Evolutionary conservation across 2,113 vertebrate genomes (phyloP).

Genomic region (Chiloscyllium plagiosum): DNA sequence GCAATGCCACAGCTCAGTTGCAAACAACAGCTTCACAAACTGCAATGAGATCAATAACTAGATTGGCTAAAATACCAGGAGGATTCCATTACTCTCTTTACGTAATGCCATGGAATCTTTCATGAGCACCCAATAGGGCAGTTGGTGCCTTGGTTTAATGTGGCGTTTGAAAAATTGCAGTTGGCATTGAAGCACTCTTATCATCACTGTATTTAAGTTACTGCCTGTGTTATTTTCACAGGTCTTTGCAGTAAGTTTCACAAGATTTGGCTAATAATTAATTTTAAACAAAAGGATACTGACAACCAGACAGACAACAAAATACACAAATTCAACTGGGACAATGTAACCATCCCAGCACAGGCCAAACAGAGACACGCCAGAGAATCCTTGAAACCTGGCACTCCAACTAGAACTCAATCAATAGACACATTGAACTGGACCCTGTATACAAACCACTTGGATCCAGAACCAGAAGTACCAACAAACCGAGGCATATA

Average conservation of each 20-base stretch:
- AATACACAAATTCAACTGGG: too few species aligned
- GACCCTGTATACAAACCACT: too few species aligned
- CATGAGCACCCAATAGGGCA: neutral
- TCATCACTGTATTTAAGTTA: neutral
- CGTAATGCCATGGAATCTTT: neutral
- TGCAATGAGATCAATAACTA: neutral
- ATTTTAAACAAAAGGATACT: neutral
- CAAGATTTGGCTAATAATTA: neutral
- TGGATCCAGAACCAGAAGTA: too few species aligned
- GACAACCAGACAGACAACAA: too few species aligned
- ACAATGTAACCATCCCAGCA: too few species aligned
- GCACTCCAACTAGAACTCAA: too few species aligned
- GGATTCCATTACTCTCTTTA: neutral
- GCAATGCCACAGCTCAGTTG: neutral
- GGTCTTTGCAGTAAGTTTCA: neutral
- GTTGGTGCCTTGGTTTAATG: neutral
- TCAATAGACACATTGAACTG: too few species aligned
- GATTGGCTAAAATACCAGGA: neutral
- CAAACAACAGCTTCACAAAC: neutral
- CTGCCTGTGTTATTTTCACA: neutral
- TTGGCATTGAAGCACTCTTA: neutral
- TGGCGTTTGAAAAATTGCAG: neutral
- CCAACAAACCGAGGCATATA: too few species aligned
- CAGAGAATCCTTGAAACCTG: too few species aligned
- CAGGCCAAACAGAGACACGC: too few species aligned